Base-by-base conservation (phyloP, 2,888 invertebrate genomes). In the Pinctada fucata region DNA sequence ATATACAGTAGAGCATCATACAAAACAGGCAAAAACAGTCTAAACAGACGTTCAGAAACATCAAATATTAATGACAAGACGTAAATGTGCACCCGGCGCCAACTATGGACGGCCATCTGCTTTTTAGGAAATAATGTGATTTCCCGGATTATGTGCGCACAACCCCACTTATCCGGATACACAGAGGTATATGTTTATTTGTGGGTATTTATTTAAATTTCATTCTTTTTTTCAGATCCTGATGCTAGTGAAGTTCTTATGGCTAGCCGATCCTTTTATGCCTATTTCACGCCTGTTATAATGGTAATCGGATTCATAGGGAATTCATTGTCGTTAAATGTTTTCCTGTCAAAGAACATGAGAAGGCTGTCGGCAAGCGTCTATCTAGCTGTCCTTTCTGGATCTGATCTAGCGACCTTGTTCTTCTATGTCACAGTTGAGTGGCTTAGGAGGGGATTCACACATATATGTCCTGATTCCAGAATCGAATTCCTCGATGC, bases 351-450 rank as follows among this genome's bases (percentile, higher is more conserved):
- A 83, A 93, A 96, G 76, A 93, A 95, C 52, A 94, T 95, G 81
- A 94, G 96, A 8, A 80, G 85, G 2, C 85, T 90, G 74, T 96
- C 96, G 0, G 96, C 96, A 0, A 96, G 95, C 82, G 95, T 95
- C 84, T 97, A 97, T 91, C 93, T 97, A 79, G 95, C 96, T 0
- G 96, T 96, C 0, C 92, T 97, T 72, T 96, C 96, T 79, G 96
- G 96, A 90, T 95, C 96, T 0, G 94, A 96, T 3, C 96, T 96
- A 86, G 92, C 97, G 16, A 88, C 95, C 0, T 94, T 95, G 10
- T 91, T 96, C 1, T 94, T 96, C 66, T 91, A 90, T 79, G 91
- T 91, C 5, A 84, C 91, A 45, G 79, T 90, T 63, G 91, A 91
- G 72, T 91, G 91, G 91, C 72, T 91, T 13, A 74, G 85, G n/a